Percentiles rank a stretch among this genome's conserved stretches.
Evolutionary conservation across 2,797 vertebrate genomes (phyloP).

Genomic region (Meda fulgida): DNA sequence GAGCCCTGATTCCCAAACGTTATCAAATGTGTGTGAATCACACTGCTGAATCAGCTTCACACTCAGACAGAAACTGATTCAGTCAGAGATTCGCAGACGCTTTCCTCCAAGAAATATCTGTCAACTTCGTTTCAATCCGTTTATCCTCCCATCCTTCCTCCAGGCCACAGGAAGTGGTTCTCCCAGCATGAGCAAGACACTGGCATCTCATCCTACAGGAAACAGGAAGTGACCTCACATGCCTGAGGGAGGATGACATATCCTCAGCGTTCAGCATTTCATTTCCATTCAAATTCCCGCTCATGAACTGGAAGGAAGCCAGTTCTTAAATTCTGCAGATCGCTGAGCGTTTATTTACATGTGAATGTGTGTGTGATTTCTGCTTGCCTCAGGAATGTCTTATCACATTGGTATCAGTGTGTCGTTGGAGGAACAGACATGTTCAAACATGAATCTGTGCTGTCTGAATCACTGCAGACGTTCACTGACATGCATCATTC

Average conservation of each 20-base stretch:
- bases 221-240: slow-evolving; percentile 70
- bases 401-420: not conserved
- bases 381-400: slow-evolving; percentile 30
- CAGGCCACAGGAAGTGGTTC: slow-evolving; percentile 67
- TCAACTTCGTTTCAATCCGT: not conserved
- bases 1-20: not conserved
- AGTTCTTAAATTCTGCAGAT: not conserved
- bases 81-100: not conserved
- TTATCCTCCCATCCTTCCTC: slow-evolving; percentile 48
- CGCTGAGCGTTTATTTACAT: not conserved
- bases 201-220: slow-evolving; percentile 67
- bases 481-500: not conserved
- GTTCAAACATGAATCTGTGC: slow-evolving; percentile 13
- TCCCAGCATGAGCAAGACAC: slow-evolving; percentile 56
- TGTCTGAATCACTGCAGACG: not conserved
- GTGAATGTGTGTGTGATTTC: slow-evolving; percentile 16
- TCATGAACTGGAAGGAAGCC: not conserved
- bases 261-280: slow-evolving; percentile 3
- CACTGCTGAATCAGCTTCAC: not conserved
- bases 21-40: slow-evolving; percentile 7
- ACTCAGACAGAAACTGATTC: not conserved
- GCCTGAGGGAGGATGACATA: slow-evolving; percentile 44
- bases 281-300: not conserved
- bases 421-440: slow-evolving; percentile 2
- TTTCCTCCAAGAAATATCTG: slow-evolving; percentile 11